These are phyloP conservation scores for Nudaria mundana DNA, from an alignment of 2,888 invertebrate genomes.

Conservation along the genomic window DNA sequence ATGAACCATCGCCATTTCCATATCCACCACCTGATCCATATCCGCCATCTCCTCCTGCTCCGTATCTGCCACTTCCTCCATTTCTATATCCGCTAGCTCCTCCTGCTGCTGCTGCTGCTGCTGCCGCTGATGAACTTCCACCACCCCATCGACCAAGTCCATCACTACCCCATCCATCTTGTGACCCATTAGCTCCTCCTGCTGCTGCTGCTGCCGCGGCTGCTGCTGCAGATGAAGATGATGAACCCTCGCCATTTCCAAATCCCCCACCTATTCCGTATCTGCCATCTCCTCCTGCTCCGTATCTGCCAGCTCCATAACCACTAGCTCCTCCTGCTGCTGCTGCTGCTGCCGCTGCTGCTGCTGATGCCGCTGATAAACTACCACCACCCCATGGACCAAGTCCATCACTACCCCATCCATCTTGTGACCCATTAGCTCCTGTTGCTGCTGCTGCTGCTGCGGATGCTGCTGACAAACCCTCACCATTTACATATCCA, in stretches of 20 bases:
- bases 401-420: not conserved
- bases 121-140: not conserved
- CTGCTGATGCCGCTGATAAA: not conserved
- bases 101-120: slow-evolving; percentile 6
- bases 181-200: not conserved
- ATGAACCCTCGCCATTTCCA: too few species aligned
- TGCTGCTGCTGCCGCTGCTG: too few species aligned
- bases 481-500: not conserved
- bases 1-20: not conserved
- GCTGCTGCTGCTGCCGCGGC: not conserved
- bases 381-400: not conserved
- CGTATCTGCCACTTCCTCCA: not conserved
- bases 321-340: too few species aligned
- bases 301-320: too few species aligned
- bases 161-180: not conserved
- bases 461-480: not conserved
- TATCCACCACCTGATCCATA: too few species aligned
- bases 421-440: too few species aligned
- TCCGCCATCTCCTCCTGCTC: not conserved
- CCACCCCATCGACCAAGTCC: not conserved
- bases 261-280: too few species aligned
- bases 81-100: slow-evolving; percentile 1
- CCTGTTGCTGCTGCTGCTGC: not conserved
- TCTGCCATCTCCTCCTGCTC: not conserved
- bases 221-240: not conserved